Evolutionary conservation across 2,797 vertebrate genomes (phyloP).

Genomic region (Mormyrus proboscirostris): DNA sequence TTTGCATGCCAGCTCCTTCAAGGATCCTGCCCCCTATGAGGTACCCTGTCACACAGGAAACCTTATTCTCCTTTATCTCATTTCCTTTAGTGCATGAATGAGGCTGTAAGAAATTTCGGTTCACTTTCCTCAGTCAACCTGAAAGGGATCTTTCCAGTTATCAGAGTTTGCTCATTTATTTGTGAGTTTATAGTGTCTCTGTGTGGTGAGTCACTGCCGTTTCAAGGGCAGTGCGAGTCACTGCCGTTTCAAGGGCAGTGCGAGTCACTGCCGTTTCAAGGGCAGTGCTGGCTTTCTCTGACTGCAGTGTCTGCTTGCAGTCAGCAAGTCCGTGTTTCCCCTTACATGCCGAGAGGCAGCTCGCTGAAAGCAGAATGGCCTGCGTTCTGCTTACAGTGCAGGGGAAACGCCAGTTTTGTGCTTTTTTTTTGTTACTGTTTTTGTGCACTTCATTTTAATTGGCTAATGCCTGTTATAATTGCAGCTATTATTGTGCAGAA

Average conservation of each 20-base stretch:
- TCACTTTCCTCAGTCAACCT: not conserved
- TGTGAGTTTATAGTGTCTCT: not conserved
- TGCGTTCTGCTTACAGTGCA: not conserved
- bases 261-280: not conserved
- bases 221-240: not conserved
- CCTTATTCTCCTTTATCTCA: not conserved
- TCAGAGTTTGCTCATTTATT: not conserved
- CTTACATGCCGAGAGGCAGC: not conserved
- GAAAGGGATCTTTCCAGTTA: not conserved
- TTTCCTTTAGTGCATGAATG: not conserved
- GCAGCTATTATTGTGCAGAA: not conserved
- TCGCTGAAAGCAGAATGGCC: not conserved
- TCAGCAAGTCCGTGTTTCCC: not conserved
- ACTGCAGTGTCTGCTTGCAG: not conserved
- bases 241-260: too few species aligned
- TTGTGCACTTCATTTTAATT: not conserved
- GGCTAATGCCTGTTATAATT: not conserved
- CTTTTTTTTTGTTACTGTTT: not conserved
- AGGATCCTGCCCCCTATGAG: constrained; percentile 71
- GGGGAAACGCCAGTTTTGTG: not conserved
- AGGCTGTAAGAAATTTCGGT: not conserved
- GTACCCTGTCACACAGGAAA: constrained; percentile 48
- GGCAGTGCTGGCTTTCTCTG: not conserved
- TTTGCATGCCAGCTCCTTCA: constrained; percentile 76
- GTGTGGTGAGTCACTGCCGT: not conserved